Evolutionary conservation across 2,888 invertebrate genomes (phyloP).

Genomic region (Drosophila subsilvestris): DNA sequence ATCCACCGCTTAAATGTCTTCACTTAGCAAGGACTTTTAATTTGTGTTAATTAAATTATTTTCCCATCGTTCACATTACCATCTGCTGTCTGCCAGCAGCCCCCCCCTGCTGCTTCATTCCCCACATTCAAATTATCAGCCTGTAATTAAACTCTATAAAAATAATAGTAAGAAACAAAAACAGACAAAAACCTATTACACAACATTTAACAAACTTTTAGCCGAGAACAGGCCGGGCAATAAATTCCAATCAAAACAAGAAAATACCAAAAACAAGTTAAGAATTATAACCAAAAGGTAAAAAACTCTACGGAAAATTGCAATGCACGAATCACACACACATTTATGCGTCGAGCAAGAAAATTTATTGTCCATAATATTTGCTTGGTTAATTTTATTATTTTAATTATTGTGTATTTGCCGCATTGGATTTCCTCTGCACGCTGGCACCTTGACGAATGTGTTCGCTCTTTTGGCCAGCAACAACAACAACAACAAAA

Average conservation of each 20-base stretch:
- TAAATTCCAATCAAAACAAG: constrained; percentile 41
- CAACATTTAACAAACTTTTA: constrained; percentile 31
- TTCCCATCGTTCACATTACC: not conserved
- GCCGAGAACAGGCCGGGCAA: constrained; percentile 39
- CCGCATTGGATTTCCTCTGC: constrained; percentile 26
- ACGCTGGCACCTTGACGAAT: constrained; percentile 51
- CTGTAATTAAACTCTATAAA: constrained; percentile 31
- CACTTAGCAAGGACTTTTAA: not conserved
- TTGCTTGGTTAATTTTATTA: constrained; percentile 59
- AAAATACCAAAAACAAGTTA: constrained; percentile 50
- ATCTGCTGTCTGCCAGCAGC: not conserved
- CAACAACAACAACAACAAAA: constrained; percentile 29
- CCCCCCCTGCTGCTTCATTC: not conserved
- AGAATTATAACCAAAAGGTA: constrained; percentile 44
- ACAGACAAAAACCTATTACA: constrained; percentile 25
- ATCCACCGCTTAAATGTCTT: no score
- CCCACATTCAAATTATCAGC: constrained; percentile 21
- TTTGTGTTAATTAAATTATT: not conserved
- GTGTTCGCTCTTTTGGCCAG: constrained; percentile 33
- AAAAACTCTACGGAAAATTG: constrained; percentile 11
- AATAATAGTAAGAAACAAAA: not conserved
- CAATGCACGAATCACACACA: constrained; percentile 22
- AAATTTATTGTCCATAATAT: constrained; percentile 47
- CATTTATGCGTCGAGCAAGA: constrained; percentile 26
- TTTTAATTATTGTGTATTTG: constrained; percentile 57